Evolutionary conservation across 2,797 vertebrate species (phyloP).

Genomic region (Chelidonichthys spinosus): DNA sequence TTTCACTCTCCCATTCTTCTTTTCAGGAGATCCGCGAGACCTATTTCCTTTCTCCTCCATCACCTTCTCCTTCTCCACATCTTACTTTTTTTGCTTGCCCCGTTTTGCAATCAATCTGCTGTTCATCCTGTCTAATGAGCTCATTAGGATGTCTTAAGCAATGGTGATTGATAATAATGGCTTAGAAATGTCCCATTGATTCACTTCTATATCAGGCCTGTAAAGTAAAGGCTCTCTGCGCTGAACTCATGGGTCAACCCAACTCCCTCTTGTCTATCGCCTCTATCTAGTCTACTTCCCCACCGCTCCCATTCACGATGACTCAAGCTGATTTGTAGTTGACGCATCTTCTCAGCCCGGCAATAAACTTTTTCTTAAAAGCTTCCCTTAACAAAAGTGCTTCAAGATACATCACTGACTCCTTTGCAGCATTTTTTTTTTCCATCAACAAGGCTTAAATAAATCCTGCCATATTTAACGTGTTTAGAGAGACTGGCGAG

Average conservation of each 20-base stretch:
- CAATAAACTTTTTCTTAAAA: constrained; percentile 27
- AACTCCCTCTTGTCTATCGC: constrained; percentile 31
- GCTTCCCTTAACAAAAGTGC: constrained; percentile 27
- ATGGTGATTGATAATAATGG: constrained; percentile 81
- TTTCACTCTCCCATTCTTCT: constrained; percentile 61
- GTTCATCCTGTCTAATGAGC: constrained; percentile 81
- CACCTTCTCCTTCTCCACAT: constrained; percentile 72
- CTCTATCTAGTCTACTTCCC: constrained; percentile 36
- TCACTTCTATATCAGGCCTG: constrained; percentile 71
- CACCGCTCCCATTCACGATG: constrained; percentile 19
- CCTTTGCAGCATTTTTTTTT: constrained; percentile 9
- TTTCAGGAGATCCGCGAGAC: constrained; percentile 70
- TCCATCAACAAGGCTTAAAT: constrained; percentile 15
- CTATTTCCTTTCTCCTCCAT: constrained; percentile 81
- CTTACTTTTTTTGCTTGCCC: constrained; percentile 73
- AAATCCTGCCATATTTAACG: constrained; percentile 36
- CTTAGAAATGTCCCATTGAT: constrained; percentile 74
- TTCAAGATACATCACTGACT: constrained; percentile 27
- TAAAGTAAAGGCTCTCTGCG: constrained; percentile 57
- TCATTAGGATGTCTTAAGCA: constrained; percentile 79
- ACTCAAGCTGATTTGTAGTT: constrained; percentile 36
- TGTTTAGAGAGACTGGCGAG: constrained; percentile 50
- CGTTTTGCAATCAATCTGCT: constrained; percentile 79
- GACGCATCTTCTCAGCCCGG: constrained; percentile 32
- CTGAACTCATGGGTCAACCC: constrained; percentile 56